A percentile compares a stretch with the other conserved stretches of the same genome.
Conservation (phyloP, 2,113 vertebrate species). For the Podiceps cristatus region DNA sequence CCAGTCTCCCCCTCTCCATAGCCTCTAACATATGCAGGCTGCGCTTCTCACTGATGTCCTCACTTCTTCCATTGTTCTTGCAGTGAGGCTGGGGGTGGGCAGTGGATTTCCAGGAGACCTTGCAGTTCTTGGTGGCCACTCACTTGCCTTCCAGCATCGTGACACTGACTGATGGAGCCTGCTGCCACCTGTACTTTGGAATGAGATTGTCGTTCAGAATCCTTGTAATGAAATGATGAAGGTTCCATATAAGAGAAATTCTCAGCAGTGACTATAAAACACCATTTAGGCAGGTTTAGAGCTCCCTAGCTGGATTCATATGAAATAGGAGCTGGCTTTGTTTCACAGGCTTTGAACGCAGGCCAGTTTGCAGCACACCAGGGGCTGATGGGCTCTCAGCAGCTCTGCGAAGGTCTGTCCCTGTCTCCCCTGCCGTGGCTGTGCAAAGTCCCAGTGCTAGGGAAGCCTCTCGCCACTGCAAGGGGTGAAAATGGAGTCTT, state of each 20-base stretch:
- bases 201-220: not conserved
- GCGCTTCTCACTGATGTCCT: not conserved
- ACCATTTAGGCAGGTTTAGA: not conserved
- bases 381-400: not conserved
- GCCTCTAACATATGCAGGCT: not conserved
- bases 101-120: not conserved
- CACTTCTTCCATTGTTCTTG: not conserved
- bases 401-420: not conserved
- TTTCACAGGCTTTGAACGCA: not conserved
- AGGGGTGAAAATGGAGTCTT: not conserved
- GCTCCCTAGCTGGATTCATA: not conserved
- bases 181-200: not conserved
- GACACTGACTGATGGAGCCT: rapidly evolving
- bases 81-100: not conserved
- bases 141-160: not conserved
- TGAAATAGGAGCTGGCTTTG: not conserved
- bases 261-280: not conserved
- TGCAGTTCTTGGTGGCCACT: not conserved
- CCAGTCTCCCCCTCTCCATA: rapidly evolving
- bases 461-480: rapidly evolving
- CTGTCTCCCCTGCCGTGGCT: not conserved
- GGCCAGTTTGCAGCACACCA: not conserved
- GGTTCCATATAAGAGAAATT: not conserved
- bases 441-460: not conserved
- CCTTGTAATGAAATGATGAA: not conserved